phyloP scores from a whole-genome alignment of 1,140 invertebrate species.

The Luehdorfia chinensis region DNA sequence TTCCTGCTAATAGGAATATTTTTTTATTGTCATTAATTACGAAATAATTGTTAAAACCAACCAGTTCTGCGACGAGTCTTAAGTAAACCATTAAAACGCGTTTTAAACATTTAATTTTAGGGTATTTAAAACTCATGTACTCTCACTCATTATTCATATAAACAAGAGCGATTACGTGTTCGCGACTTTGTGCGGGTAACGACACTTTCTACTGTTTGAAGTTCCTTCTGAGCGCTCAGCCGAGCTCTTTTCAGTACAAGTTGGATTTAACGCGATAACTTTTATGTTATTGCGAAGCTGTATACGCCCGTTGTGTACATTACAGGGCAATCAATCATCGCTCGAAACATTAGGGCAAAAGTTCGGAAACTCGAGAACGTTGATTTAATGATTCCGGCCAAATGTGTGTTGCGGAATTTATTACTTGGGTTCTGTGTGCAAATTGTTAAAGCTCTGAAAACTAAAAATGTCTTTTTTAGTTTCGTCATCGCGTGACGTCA shows the following conservation, averaged over 20 bases:
- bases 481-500: too few relatives aligned
- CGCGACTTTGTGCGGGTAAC: neutral
- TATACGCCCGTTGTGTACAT: constrained; percentile 16
- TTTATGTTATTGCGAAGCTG: constrained; percentile 3
- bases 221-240: neutral
- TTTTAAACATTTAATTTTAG: too few relatives aligned
- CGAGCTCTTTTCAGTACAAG: constrained; percentile 8
- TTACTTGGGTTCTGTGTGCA: neutral
- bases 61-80: too few relatives aligned
- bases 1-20: too few relatives aligned
- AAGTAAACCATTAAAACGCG: too few relatives aligned
- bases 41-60: too few relatives aligned
- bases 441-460: too few relatives aligned
- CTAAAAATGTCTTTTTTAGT: too few relatives aligned
- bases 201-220: constrained; percentile 10
- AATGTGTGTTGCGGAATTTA: constrained; percentile 6
- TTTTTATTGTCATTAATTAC: too few relatives aligned
- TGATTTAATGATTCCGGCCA: constrained; percentile 7
- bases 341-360: constrained; percentile 13
- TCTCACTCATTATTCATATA: too few relatives aligned
- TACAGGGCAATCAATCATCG: constrained; percentile 24
- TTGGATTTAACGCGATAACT: constrained; percentile 15
- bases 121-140: too few relatives aligned
- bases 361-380: constrained; percentile 6
- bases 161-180: constrained; percentile 6